These are phyloP conservation scores for Polydrusus tereticollis DNA, from an alignment of 2,888 invertebrate genomes.

Conservation along the genomic window DNA sequence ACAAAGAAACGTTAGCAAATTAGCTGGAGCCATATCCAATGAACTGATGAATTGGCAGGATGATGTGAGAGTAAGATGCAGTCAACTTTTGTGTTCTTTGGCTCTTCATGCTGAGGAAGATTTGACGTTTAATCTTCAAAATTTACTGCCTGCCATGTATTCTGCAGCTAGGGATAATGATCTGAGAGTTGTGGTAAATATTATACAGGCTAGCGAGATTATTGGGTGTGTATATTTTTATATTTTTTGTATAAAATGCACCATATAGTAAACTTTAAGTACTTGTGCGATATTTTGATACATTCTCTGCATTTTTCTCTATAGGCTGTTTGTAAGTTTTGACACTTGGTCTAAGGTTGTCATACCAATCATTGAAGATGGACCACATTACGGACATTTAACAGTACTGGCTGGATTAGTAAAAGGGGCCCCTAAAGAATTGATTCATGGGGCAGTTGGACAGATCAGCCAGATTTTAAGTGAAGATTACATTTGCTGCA, in stretches of 20 bases:
- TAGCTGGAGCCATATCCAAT: conserved; percentile 77
- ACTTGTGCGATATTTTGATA: background rate
- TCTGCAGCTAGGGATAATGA: conserved; percentile 74
- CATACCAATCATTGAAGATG: conserved; percentile 74
- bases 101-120: conserved; percentile 81
- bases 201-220: conserved; percentile 77
- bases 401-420: conserved; percentile 74
- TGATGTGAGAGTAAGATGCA: conserved; percentile 77
- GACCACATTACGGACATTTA: conserved; percentile 70
- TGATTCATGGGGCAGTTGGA: conserved; percentile 68
- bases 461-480: conserved; percentile 73
- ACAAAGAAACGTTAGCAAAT: conserved; percentile 75
- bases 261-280: too few relatives aligned
- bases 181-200: conserved; percentile 72
- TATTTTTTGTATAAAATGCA: background rate
- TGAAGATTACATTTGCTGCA: conserved; percentile 73
- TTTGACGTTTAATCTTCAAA: conserved; percentile 77
- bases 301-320: background rate
- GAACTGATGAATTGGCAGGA: conserved; percentile 85
- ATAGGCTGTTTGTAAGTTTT: conserved; percentile 76
- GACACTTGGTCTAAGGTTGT: conserved; percentile 78
- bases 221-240: conserved; percentile 69
- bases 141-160: conserved; percentile 72
- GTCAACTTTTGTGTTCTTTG: conserved; percentile 80
- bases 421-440: conserved; percentile 70